Base-by-base conservation (phyloP, 2,113 vertebrate genomes). In the Geococcyx californianus region DNA sequence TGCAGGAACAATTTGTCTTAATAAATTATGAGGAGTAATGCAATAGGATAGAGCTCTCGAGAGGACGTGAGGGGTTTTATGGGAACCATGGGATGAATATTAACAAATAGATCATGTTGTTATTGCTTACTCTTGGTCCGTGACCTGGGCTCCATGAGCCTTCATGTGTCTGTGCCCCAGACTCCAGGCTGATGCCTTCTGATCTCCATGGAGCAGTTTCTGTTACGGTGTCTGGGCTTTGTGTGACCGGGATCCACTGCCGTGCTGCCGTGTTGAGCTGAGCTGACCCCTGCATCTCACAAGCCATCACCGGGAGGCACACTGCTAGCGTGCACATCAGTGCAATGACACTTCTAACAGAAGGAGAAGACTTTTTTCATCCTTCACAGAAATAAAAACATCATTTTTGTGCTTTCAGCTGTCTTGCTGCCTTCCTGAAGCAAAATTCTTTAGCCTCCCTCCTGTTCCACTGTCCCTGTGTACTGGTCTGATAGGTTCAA, bases 241-340 rank as follows among this genome's bases (percentile, higher is more conserved):
- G 11, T 26, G 12, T 15, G 45, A 2, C 2, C 3, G 28, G 52
- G 42, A 56, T 81, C 59, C 72, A 13, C 17, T 1, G 2, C 36
- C 44, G 72, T 36, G 36, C 21, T 3, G 1, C 11, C 5, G 33
- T 0, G 3, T 51, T 49, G 45, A 52, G n/a, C 9, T 40, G 63
- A 83, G 47, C 38, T 42, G 80, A 34, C 77, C 29, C 47, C 33
- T 58, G 36, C 14, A 1, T 55, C 86, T 56, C 49, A 33, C n/a
- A 16, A 47, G 45, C 12, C 31, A 33, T 20, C 14, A 14, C 26
- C 33, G 47, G 42, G 38, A 63, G 88, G 47, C 14, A 15, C 0
- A 1, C 14, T 0, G 1, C 21, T 16, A 78, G 28, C 0, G 0
- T 23, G 21, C 83, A 11, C 42, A 79, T 40, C 42, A 42, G 34